These are phyloP conservation scores for Suncus etruscus DNA, from an alignment of 2,113 vertebrate species.

Conservation along the genomic window DNA sequence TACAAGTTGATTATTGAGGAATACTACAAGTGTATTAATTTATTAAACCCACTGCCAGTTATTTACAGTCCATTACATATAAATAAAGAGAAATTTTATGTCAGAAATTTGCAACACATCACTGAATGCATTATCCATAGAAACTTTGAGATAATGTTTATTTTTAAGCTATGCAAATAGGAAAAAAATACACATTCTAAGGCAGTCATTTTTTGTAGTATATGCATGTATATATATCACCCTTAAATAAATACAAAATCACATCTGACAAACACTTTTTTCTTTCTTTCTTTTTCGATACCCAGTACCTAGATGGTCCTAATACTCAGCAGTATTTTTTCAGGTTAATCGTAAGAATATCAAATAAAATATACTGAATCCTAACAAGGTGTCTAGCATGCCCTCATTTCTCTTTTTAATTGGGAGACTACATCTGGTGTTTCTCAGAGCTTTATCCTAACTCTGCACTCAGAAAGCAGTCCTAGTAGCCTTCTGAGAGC, in stretches of 20 bases:
- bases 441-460: no score
- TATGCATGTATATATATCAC: not conserved
- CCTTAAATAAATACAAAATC: not conserved
- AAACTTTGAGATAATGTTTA: not conserved
- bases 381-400: not conserved
- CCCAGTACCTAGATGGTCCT: not conserved
- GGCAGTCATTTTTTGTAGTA: not conserved
- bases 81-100: not conserved
- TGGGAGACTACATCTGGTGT: no score
- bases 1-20: slow-evolving; percentile 22
- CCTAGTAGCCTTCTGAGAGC: no score
- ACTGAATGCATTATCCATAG: not conserved
- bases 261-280: not conserved
- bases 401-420: no score
- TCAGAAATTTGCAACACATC: not conserved
- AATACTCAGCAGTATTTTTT: not conserved
- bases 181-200: not conserved
- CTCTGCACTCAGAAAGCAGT: no score
- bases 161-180: not conserved
- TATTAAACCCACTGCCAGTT: not conserved
- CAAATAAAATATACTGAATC: not conserved
- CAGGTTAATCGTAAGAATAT: not conserved
- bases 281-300: not conserved
- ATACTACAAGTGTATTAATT: not conserved
- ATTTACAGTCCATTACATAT: slow-evolving; percentile 24